Conservation (phyloP, 1,140 invertebrate species). For the Littorina saxatilis region DNA sequence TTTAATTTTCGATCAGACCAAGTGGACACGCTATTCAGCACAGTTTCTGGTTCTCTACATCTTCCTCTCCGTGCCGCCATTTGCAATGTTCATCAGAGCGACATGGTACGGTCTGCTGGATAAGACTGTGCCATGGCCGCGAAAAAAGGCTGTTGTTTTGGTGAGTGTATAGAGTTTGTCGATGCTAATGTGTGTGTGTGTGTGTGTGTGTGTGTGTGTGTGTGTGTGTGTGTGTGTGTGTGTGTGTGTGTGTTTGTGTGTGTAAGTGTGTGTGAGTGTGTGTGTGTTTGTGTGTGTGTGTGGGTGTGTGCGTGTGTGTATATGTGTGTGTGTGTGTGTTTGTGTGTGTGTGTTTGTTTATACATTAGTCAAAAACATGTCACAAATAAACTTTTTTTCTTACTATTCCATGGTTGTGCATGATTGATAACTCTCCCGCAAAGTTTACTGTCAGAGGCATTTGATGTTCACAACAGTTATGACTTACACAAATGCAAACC, state of each 20-base stretch:
- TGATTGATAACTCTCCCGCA: no score
- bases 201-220: not conserved
- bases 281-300: no score
- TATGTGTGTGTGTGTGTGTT: no score
- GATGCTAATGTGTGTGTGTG: not conserved
- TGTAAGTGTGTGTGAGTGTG: no score
- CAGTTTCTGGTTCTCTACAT: constrained; percentile 39
- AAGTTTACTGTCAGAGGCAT: no score
- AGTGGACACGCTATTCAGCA: constrained; percentile 27
- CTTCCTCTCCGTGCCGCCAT: constrained; percentile 23
- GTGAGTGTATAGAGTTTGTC: constrained; percentile 30
- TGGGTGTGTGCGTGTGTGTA: no score
- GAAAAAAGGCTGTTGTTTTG: not conserved
- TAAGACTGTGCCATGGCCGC: constrained; percentile 32
- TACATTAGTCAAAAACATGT: not conserved
- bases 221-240: not conserved
- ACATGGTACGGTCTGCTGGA: constrained; percentile 21
- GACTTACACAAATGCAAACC: no score
- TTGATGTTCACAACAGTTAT: no score
- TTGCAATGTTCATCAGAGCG: constrained; percentile 10
- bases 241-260: no score
- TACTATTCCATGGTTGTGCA: not conserved
- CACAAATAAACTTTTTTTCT: not conserved
- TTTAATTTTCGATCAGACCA: no score
- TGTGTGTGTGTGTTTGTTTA: no score